phyloP scores from a whole-genome alignment of 2,113 vertebrate genomes.

The Herpetotheres cachinnans region DNA sequence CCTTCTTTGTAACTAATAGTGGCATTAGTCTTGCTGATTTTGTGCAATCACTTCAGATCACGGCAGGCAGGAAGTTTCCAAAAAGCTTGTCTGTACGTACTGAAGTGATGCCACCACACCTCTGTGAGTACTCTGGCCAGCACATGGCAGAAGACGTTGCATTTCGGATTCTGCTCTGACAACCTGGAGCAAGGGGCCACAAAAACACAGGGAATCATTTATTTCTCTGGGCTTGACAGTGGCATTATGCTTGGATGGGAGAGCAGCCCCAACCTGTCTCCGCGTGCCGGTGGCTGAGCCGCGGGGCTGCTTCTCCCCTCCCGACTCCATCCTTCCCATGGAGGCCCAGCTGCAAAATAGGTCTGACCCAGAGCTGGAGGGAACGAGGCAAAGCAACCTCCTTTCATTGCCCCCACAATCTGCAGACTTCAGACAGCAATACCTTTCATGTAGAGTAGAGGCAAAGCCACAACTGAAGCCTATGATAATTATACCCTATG shows the following conservation, averaged over 20 bases:
- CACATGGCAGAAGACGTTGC: fast-evolving
- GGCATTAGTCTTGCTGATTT: background rate
- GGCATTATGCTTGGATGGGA: background rate
- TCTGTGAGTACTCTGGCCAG: background rate
- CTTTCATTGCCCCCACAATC: background rate
- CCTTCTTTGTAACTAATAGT: background rate
- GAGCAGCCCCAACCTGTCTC: background rate
- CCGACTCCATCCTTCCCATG: background rate
- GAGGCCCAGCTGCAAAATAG: background rate
- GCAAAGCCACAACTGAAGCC: background rate
- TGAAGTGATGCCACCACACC: background rate
- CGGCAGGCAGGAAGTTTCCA: background rate
- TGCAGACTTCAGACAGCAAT: background rate
- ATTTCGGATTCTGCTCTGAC: background rate
- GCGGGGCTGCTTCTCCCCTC: background rate
- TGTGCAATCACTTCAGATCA: background rate
- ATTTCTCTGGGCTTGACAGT: background rate
- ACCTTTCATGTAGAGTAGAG: background rate
- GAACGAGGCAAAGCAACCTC: background rate
- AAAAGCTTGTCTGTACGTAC: background rate
- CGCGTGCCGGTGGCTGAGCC: fast-evolving
- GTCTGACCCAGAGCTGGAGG: background rate
- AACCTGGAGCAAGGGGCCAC: no score
- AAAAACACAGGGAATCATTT: background rate
- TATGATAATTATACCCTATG: background rate